Percentiles rank a stretch among this genome's conserved stretches.
phyloP scores from a whole-genome alignment of 2,113 vertebrate genomes.

The Macrotis lagotis region DNA sequence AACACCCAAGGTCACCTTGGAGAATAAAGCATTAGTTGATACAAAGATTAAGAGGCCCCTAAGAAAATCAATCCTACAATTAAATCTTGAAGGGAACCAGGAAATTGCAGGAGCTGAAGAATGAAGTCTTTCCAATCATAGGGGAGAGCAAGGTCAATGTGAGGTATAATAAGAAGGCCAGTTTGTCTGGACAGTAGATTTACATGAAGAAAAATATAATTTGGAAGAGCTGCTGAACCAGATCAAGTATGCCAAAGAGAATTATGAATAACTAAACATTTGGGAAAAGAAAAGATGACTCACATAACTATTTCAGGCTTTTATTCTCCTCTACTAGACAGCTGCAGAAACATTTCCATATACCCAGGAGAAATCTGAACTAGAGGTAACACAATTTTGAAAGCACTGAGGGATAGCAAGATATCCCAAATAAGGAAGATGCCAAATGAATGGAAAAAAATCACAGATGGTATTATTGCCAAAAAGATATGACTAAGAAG shows the following conservation, averaged over 20 bases:
- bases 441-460: neutral
- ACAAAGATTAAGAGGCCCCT: neutral
- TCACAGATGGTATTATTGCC: neutral
- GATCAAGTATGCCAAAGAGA: neutral
- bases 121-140: neutral
- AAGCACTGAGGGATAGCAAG: neutral
- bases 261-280: neutral
- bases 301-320: neutral
- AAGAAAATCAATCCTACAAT: neutral
- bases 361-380: neutral
- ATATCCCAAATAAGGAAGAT: neutral
- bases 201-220: neutral
- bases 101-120: neutral
- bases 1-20: neutral
- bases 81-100: neutral
- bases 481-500: neutral
- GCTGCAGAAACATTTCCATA: conserved; percentile 2
- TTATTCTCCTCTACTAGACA: neutral
- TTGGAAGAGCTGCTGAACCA: neutral
- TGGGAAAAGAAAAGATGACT: neutral
- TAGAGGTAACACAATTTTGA: neutral
- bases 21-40: neutral
- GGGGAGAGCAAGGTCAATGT: neutral
- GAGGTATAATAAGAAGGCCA: neutral
- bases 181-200: neutral